Conservation (phyloP, 2,113 vertebrate genomes). For the Sprattus sprattus region DNA sequence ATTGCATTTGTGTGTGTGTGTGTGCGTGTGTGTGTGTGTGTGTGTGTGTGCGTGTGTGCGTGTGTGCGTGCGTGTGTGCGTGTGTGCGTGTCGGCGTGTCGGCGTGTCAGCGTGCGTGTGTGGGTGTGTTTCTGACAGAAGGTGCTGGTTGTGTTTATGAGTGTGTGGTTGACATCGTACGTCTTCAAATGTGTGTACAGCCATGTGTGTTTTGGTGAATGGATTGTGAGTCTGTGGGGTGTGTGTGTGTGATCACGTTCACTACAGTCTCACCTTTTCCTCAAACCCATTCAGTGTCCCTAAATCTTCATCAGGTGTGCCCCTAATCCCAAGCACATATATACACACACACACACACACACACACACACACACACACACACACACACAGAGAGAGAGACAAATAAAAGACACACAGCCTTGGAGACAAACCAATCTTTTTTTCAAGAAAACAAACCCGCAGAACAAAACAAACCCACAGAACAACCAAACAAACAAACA, state of each 20-base stretch:
- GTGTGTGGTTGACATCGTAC: too few relatives aligned
- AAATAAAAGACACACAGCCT: neutral
- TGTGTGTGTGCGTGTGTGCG: too few relatives aligned
- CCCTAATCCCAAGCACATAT: neutral
- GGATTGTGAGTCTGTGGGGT: too few relatives aligned
- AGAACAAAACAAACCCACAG: neutral
- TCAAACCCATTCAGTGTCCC: neutral
- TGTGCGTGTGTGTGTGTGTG: neutral
- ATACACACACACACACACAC: neutral
- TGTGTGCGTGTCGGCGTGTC: too few relatives aligned
- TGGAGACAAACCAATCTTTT: neutral
- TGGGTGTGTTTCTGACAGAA: too few relatives aligned
- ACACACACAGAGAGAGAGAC: neutral
- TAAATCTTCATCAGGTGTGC: neutral
- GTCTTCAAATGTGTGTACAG: too few relatives aligned
- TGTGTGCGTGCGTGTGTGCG: too few relatives aligned
- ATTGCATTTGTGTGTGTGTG: neutral
- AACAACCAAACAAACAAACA: neutral
- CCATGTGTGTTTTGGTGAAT: neutral
- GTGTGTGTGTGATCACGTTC: too few relatives aligned
- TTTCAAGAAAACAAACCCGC: neutral
- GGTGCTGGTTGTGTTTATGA: too few relatives aligned
- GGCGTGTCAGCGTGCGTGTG: too few relatives aligned
- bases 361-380: slow-evolving; percentile 2
- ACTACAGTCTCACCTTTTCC: neutral